These are phyloP conservation scores for Trachelus troglodyta DNA, from an alignment of 2,888 invertebrate genomes.

Conservation along the genomic window DNA sequence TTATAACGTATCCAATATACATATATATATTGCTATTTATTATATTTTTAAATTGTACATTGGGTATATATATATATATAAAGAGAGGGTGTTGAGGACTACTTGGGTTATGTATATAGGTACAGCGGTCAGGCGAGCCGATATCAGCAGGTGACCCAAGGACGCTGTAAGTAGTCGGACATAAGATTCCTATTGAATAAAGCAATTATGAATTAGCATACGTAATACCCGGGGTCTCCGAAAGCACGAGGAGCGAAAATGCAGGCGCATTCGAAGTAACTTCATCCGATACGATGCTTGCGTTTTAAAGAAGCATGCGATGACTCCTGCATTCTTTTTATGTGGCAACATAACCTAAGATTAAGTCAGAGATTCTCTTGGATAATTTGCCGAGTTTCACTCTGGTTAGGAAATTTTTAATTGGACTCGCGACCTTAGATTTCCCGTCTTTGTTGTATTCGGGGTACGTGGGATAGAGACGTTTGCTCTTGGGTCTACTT, in stretches of 20 bases:
- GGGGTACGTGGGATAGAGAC: not conserved
- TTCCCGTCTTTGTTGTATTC: not conserved
- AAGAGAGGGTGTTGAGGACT: no score
- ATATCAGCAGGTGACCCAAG: not conserved
- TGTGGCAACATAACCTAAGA: conserved; percentile 34
- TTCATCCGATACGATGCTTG: conserved; percentile 52
- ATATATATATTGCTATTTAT: not conserved
- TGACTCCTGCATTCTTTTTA: conserved; percentile 38
- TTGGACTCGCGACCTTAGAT: not conserved
- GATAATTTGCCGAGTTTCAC: not conserved
- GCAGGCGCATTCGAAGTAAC: conserved; percentile 44
- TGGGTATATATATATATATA: no score
- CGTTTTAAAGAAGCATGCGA: conserved; percentile 52
- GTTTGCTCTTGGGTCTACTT: not conserved
- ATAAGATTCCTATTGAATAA: conserved; percentile 47
- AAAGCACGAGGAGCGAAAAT: conserved; percentile 46
- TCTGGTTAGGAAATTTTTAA: not conserved
- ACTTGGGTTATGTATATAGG: not conserved
- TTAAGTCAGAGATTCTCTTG: not conserved
- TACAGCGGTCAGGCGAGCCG: not conserved
- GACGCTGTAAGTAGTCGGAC: not conserved
- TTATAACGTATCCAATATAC: not conserved
- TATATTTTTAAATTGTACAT: not conserved
- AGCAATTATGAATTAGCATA: conserved; percentile 60
- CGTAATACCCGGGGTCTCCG: conserved; percentile 53